phyloP scores from a whole-genome alignment of 2,113 vertebrate species.

The Anguilla japonica region DNA sequence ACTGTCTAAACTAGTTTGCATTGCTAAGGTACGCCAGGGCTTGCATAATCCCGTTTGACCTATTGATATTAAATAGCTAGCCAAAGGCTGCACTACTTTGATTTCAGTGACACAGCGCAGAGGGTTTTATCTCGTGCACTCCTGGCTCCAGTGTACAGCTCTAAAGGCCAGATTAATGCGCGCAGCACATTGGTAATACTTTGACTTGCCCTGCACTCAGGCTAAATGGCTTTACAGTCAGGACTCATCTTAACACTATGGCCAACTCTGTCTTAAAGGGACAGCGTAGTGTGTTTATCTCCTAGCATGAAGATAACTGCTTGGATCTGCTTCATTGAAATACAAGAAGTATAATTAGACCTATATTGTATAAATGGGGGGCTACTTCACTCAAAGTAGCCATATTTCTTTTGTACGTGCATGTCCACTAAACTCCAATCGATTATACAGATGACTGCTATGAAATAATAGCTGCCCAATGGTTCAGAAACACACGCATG shows the following conservation, averaged over 20 bases:
- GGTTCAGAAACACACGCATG: no score
- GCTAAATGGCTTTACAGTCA: conserved; percentile 32
- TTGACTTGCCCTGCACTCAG: conserved; percentile 27
- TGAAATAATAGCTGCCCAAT: no score
- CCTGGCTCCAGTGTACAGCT: conserved; percentile 9
- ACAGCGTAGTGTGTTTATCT: conserved; percentile 29
- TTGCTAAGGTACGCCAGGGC: no score
- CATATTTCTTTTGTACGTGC: no score
- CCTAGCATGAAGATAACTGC: background rate
- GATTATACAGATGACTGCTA: no score
- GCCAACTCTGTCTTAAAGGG: conserved; percentile 42
- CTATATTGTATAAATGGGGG: no score
- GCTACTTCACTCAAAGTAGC: no score
- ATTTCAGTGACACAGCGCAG: conserved; percentile 14
- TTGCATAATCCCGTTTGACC: background rate
- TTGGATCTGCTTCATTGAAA: background rate
- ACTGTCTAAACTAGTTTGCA: no score
- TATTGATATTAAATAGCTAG: background rate
- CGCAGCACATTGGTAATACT: conserved; percentile 42
- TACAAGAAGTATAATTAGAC: no score
- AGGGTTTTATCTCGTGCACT: conserved; percentile 19
- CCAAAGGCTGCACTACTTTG: background rate
- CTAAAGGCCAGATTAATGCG: conserved; percentile 37
- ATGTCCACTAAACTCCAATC: no score
- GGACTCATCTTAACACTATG: conserved; percentile 39